These are phyloP conservation scores for Piprites chloris DNA, from an alignment of 2,113 vertebrate genomes.

Conservation along the genomic window DNA sequence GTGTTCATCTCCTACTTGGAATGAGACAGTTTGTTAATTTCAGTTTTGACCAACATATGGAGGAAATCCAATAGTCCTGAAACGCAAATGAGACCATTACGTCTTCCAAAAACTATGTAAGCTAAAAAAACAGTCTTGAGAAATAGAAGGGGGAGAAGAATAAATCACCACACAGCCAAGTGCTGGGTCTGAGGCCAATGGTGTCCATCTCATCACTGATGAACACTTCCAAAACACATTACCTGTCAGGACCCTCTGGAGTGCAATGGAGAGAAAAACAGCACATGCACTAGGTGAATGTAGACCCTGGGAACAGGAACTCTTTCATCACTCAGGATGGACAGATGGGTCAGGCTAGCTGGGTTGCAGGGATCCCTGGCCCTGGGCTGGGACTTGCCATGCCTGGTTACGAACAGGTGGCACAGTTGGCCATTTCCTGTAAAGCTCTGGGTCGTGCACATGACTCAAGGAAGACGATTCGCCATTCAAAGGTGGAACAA, in stretches of 20 bases:
- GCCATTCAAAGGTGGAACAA: neutral
- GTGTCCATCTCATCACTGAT: accelerated
- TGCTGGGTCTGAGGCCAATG: accelerated
- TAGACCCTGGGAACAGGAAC: neutral
- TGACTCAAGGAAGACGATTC: neutral
- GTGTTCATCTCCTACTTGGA: neutral
- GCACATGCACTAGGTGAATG: accelerated
- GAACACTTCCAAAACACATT: neutral
- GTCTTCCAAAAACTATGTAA: neutral
- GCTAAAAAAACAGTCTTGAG: neutral
- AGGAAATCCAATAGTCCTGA: neutral
- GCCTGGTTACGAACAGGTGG: neutral
- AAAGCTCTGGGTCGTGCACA: accelerated
- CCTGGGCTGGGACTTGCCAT: neutral
- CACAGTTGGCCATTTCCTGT: neutral
- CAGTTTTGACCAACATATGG: neutral
- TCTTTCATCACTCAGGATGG: neutral
- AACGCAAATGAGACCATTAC: neutral
- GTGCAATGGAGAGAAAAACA: accelerated
- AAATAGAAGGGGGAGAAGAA: neutral
- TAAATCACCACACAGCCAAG: neutral
- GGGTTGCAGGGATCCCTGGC: neutral
- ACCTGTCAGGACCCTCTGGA: neutral
- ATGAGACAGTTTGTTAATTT: neutral
- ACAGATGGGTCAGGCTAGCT: neutral